A percentile compares a stretch with the other conserved stretches of the same genome.
These are phyloP conservation scores for Drosophila arizonae DNA, from an alignment of 1,140 invertebrate species.

Conservation along the genomic window DNA sequence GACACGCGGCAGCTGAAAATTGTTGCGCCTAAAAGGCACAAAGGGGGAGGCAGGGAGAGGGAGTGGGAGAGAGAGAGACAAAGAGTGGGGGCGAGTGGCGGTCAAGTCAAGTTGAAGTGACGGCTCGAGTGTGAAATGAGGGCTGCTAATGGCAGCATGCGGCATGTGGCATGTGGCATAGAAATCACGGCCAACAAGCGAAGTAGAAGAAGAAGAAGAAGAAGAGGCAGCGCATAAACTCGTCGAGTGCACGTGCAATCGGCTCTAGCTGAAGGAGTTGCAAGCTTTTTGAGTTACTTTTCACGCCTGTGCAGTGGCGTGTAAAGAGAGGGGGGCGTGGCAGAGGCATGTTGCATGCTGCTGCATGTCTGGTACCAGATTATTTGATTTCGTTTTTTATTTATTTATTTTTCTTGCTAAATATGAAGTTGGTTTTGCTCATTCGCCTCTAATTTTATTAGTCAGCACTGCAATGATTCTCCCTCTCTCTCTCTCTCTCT, in stretches of 20 bases:
- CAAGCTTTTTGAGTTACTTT: constrained; percentile 25
- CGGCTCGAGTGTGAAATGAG: constrained; percentile 66
- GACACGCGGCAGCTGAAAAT: constrained; percentile 75
- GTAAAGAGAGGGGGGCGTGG: neutral
- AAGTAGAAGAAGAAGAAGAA: too few relatives aligned
- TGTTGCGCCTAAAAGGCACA: constrained; percentile 59
- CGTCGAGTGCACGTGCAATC: constrained; percentile 48
- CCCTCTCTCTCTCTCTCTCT: neutral
- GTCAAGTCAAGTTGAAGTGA: constrained; percentile 74
- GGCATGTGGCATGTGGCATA: constrained; percentile 21
- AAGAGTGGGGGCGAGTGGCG: neutral
- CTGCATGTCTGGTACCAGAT: constrained; percentile 62
- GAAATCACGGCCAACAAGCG: constrained; percentile 56
- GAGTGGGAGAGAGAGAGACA: neutral
- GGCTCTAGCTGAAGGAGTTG: neutral
- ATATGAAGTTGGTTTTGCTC: constrained; percentile 4
- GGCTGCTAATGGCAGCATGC: constrained; percentile 70
- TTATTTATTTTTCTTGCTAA: neutral
- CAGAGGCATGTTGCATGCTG: neutral
- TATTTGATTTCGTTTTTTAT: constrained; percentile 35
- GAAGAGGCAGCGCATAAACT: neutral
- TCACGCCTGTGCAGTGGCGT: constrained; percentile 44
- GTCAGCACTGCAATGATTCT: constrained; percentile 14
- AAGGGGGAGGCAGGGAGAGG: neutral
- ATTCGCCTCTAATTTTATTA: constrained; percentile 33